Conservation (phyloP, 2,888 invertebrate genomes). For the Hypercompe scribonia region DNA sequence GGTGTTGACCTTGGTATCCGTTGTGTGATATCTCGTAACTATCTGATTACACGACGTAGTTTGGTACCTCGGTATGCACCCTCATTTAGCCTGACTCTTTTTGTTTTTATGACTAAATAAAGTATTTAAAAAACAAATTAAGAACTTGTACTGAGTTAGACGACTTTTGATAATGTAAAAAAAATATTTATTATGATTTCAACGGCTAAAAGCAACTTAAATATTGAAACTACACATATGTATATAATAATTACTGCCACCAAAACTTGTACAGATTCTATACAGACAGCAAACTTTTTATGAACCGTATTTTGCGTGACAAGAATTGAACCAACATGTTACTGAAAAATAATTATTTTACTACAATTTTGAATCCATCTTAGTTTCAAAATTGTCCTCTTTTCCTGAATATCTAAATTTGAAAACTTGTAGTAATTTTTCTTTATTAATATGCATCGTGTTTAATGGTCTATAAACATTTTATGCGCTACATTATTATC, state of each 20-base stretch:
- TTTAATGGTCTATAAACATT: constrained; percentile 31
- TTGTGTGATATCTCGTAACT: neutral
- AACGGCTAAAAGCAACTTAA: too few relatives aligned
- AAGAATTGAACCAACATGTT: too few relatives aligned
- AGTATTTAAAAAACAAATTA: neutral
- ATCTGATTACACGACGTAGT: neutral
- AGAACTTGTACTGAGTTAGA: too few relatives aligned
- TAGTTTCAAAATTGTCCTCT: neutral
- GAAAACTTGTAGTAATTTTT: neutral
- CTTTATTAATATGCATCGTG: constrained; percentile 1
- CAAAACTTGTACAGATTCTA: too few relatives aligned
- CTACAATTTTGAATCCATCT: neutral
- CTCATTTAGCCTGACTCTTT: neutral
- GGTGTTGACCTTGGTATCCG: neutral
- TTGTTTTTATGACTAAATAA: neutral
- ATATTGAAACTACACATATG: too few relatives aligned
- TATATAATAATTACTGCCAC: too few relatives aligned
- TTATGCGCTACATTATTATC: constrained; percentile 35
- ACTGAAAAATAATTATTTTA: too few relatives aligned
- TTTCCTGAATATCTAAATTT: neutral
- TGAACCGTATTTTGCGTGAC: too few relatives aligned
- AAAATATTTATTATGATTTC: too few relatives aligned
- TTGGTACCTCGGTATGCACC: neutral
- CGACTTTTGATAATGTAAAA: too few relatives aligned
- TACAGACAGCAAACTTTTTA: too few relatives aligned